Conservation (phyloP, 2,797 vertebrate species). For the Philypnodon macrostomus region DNA sequence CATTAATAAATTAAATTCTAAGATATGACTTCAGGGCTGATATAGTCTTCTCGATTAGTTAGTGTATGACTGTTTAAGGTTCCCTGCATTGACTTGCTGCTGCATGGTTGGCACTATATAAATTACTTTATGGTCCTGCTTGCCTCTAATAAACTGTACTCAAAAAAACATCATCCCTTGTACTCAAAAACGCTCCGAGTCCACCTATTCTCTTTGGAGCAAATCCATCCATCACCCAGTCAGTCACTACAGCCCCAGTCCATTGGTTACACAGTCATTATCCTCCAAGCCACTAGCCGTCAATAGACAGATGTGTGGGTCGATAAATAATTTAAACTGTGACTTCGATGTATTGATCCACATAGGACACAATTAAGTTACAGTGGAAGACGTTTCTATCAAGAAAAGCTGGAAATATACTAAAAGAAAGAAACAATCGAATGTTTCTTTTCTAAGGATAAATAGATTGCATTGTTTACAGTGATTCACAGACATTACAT, state of each 20-base stretch:
- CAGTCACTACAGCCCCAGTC: conserved; percentile 15
- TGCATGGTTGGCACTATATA: too few species aligned
- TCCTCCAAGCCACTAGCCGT: not conserved
- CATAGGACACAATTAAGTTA: conserved; percentile 22
- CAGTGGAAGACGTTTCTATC: not conserved
- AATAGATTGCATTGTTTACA: conserved; percentile 13
- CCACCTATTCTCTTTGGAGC: conserved; percentile 11
- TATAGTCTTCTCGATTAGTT: too few species aligned
- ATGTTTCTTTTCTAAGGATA: too few species aligned
- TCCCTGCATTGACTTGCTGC: too few species aligned
- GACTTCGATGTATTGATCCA: conserved; percentile 11
- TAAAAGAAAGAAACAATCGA: too few species aligned
- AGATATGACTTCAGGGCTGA: too few species aligned
- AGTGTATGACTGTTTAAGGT: too few species aligned
- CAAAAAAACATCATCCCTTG: conserved; percentile 6
- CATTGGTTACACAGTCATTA: conserved; percentile 25
- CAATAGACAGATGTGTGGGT: conserved; percentile 14
- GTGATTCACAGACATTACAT: too few species aligned
- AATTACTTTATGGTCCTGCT: too few species aligned
- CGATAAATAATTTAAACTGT: conserved; percentile 44
- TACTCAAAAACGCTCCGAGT: conserved; percentile 2
- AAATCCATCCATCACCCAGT: conserved; percentile 39
- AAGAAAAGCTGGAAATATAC: not conserved
- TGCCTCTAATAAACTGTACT: conserved; percentile 21
- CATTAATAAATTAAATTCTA: too few species aligned